These are phyloP conservation scores for Lytechinus pictus DNA, from an alignment of 35 echinoderm and acorn worm genomes.

Conservation along the genomic window DNA sequence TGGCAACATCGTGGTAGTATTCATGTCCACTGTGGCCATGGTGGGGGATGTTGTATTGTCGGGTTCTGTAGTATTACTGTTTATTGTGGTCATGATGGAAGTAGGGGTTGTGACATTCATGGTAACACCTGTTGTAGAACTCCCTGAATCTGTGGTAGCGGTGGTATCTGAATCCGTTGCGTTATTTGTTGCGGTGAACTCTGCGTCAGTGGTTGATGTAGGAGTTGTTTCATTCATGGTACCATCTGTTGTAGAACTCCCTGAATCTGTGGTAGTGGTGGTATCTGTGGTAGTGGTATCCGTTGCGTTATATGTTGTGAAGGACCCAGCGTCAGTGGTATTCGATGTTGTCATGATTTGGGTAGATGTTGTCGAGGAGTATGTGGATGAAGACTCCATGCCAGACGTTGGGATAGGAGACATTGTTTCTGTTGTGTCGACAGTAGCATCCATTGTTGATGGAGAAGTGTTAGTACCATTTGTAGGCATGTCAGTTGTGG, in stretches of 20 bases:
- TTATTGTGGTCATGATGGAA: no score
- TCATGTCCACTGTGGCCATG: no score
- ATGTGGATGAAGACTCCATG: no score
- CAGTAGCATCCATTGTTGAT: no score
- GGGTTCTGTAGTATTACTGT: no score
- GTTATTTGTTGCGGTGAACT: background rate
- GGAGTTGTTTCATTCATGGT: background rate
- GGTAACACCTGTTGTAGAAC: background rate
- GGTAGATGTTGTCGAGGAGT: background rate
- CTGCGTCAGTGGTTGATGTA: background rate
- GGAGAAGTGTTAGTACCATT: background rate
- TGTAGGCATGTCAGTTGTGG: background rate
- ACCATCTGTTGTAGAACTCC: background rate
- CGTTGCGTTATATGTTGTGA: background rate
- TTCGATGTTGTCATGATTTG: background rate
- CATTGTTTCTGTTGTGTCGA: background rate
- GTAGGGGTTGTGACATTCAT: background rate
- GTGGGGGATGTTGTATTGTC: no score
- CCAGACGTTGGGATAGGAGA: background rate
- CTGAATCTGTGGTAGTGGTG: background rate
- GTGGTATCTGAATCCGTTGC: no score
- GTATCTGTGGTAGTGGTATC: no score
- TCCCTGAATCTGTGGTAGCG: background rate
- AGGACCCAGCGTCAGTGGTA: background rate
- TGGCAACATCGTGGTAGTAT: background rate